Conservation (phyloP, 1,140 invertebrate species). For the Cepaea nemoralis region DNA sequence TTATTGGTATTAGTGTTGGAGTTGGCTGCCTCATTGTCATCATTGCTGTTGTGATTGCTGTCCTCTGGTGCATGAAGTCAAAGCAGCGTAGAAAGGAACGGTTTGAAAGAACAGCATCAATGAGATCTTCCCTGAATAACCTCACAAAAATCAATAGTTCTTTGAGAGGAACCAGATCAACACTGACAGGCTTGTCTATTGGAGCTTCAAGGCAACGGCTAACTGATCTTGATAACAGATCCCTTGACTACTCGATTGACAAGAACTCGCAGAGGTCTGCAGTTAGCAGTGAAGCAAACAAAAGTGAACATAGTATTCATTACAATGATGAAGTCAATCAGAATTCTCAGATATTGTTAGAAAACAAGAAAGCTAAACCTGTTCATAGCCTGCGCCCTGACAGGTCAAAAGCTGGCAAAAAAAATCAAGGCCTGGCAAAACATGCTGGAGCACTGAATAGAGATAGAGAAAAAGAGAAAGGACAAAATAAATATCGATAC, state of each 20-base stretch:
- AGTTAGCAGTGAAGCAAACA: conserved; percentile 34
- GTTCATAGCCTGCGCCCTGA: conserved; percentile 28
- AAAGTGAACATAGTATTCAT: conserved; percentile 30
- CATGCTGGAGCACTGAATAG: not conserved
- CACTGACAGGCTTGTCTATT: conserved; percentile 54
- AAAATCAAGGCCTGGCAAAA: too few relatives aligned
- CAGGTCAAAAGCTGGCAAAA: not conserved
- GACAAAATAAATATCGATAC: not conserved
- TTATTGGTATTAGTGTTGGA: conserved; percentile 83
- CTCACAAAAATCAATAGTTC: conserved; percentile 71
- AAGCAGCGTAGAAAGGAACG: conserved; percentile 88
- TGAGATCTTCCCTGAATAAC: conserved; percentile 85
- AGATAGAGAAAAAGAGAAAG: not conserved
- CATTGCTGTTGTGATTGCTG: conserved; percentile 82
- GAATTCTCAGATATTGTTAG: not conserved
- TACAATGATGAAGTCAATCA: not conserved
- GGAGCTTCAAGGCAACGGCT: conserved; percentile 45
- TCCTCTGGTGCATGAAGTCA: conserved; percentile 87
- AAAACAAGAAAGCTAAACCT: not conserved
- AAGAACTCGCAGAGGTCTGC: conserved; percentile 34
- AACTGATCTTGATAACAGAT: conserved; percentile 52
- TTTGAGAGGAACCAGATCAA: conserved; percentile 71
- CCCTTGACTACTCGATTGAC: conserved; percentile 47
- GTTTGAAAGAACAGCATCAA: conserved; percentile 90
- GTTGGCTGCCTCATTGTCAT: conserved; percentile 81